Percentiles rank a stretch among this genome's conserved stretches.
phyloP scores from a whole-genome alignment of 2,888 invertebrate species.

The Pandemis corylana region DNA sequence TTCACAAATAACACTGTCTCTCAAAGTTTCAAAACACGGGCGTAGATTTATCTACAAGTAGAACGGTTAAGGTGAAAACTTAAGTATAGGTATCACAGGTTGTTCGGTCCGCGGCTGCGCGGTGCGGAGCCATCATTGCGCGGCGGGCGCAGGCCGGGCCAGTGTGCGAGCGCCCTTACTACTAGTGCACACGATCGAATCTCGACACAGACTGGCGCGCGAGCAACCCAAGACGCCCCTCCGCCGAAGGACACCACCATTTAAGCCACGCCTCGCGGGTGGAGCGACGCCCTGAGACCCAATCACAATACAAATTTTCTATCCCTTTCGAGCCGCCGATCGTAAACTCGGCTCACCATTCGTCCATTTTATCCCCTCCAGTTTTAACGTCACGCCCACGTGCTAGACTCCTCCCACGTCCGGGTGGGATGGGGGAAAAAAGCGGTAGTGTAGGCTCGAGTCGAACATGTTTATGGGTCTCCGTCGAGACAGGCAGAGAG shows the following conservation, averaged over 20 bases:
- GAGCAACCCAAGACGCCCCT: constrained; percentile 77
- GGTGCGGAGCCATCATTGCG: constrained; percentile 77
- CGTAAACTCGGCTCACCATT: constrained; percentile 59
- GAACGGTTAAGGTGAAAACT: constrained; percentile 59
- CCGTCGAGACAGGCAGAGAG: constrained; percentile 80
- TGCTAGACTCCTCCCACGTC: constrained; percentile 61
- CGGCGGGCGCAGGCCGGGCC: constrained; percentile 75
- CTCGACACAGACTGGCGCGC: constrained; percentile 82
- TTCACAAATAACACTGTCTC: constrained; percentile 82
- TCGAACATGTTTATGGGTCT: constrained; percentile 84
- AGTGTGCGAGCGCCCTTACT: constrained; percentile 67
- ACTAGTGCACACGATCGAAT: constrained; percentile 74
- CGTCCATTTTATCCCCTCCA: constrained; percentile 68
- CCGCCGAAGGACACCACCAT: constrained; percentile 80
- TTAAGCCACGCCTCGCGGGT: constrained; percentile 68
- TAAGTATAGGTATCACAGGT: constrained; percentile 79
- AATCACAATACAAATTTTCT: constrained; percentile 67
- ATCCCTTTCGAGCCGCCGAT: constrained; percentile 69
- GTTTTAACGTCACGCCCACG: constrained; percentile 54
- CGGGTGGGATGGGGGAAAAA: constrained; percentile 75
- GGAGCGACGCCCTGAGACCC: constrained; percentile 59
- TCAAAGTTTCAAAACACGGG: constrained; percentile 79
- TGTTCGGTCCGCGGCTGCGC: constrained; percentile 77
- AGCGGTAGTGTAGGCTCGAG: constrained; percentile 78
- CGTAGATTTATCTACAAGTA: constrained; percentile 68